Base-by-base conservation (phyloP, 37 sponge, comb jelly and placozoan genomes). In the Eunapius fragilis region DNA sequence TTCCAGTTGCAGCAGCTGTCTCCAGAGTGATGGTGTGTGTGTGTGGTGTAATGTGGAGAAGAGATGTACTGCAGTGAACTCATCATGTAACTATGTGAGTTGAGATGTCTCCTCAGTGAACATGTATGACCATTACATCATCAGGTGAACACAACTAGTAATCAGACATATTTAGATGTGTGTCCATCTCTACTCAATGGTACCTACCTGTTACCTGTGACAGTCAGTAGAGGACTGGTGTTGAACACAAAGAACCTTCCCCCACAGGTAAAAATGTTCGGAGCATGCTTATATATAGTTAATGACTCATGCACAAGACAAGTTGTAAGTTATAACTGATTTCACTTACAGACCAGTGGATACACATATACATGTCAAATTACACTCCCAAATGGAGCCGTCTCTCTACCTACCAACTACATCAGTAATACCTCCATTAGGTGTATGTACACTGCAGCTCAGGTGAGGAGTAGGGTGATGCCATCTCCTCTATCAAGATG, bases 221-320 rank as follows among this genome's bases (percentile, higher is more conserved):
- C 32, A 26, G 78, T 77, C 19, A 71, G 2, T 27, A 45, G 71
- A 37, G 45, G 70, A 23, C 69, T 88, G 30, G 24, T 35, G 50
- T 83, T 88, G 41, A 31, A 45, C 17, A 88, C 88, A 13, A 88
- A 78, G 38, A 88, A 88, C 78, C 82, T 88, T 25, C 83, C 84
- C 0, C 69, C 75, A 27, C 33, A 24, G 22, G 87, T 87, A 70
- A 70, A 76, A 34, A 33, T 73, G 22, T 0, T 27, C n/a, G n/a
- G n/a, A 14, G 9, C 6, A 34, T 75, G 25, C 23, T n/a, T 31
- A 24, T 14, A 32, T 6, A 2, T 30, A 32, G 34, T 12, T 34
- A 0, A 27, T 6, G 11, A 50, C 2, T 31, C 0, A n/a, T n/a
- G n/a, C n/a, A n/a, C n/a, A n/a, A n/a, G n/a, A n/a, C n/a, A 50